Evolutionary conservation across 2,113 vertebrate genomes (phyloP).

Genomic region (Sturnira hondurensis): DNA sequence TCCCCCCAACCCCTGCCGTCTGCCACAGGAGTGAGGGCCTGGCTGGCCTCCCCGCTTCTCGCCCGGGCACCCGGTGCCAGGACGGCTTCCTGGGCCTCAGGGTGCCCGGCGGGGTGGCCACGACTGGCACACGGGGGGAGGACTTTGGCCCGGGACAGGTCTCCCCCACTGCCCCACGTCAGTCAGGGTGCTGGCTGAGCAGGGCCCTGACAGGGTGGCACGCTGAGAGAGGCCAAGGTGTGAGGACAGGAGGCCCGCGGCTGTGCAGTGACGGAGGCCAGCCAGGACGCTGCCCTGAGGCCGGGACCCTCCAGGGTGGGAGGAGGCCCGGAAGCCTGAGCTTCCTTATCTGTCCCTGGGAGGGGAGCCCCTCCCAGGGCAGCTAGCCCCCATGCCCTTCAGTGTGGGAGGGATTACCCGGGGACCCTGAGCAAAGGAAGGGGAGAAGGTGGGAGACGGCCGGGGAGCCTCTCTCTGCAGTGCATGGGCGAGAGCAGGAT

Average conservation of each 20-base stretch:
- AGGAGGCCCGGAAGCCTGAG: background rate
- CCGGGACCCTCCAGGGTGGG: fast-evolving
- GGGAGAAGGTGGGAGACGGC: background rate
- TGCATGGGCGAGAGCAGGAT: background rate
- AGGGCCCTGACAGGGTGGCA: fast-evolving
- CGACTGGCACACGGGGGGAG: too few species aligned
- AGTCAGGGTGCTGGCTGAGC: background rate
- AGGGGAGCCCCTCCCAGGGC: background rate
- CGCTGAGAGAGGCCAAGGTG: too few species aligned
- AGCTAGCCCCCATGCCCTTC: background rate
- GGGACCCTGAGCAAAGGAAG: background rate
- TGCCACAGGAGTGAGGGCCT: too few species aligned
- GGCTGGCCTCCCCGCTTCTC: fast-evolving
- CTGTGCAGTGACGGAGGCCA: background rate
- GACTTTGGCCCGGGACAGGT: background rate
- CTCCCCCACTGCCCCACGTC: background rate
- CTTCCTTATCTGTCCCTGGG: background rate
- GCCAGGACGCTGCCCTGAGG: fast-evolving
- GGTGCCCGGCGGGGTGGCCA: fast-evolving
- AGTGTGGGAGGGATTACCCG: fast-evolving
- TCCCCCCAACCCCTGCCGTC: fast-evolving
- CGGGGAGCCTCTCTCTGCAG: background rate
- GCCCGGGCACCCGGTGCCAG: fast-evolving
- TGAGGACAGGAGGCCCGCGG: fast-evolving
- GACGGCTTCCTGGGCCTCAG: background rate